Conservation (phyloP, 2,113 vertebrate species). For the Aramus guarauna region DNA sequence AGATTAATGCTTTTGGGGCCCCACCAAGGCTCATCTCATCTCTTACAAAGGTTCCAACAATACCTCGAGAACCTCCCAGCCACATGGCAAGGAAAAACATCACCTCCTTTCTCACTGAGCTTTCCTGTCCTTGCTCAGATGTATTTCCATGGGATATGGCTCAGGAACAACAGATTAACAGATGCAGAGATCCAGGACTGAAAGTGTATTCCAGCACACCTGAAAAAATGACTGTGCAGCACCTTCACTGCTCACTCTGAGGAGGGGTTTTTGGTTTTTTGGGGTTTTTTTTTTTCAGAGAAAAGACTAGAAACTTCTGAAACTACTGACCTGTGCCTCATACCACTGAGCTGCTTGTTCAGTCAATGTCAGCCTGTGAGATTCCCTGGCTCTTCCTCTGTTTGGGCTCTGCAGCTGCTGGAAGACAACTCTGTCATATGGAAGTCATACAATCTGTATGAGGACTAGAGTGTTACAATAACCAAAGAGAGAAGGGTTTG, state of each 20-base stretch:
- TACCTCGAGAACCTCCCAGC: not conserved
- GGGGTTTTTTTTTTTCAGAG: not conserved
- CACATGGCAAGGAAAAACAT: not conserved
- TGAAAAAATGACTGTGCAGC: not conserved
- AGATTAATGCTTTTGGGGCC: not conserved
- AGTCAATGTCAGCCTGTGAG: not conserved
- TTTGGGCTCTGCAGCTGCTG: not conserved
- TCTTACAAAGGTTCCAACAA: not conserved
- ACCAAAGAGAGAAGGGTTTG: not conserved
- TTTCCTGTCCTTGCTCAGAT: not conserved
- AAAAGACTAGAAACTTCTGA: not conserved
- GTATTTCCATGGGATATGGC: not conserved
- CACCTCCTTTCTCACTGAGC: not conserved
- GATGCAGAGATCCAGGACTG: not conserved
- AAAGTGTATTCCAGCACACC: not conserved
- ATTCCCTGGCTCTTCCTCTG: not conserved
- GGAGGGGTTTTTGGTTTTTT: no score
- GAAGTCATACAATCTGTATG: not conserved
- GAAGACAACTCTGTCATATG: not conserved
- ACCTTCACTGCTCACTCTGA: not conserved
- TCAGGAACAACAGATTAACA: not conserved
- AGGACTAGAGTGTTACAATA: not conserved
- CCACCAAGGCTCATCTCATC: not conserved
- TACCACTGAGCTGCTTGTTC: not conserved
- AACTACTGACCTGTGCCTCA: not conserved